Conservation (phyloP, 1,140 invertebrate genomes). For the Lasioglossum baleicum region DNA sequence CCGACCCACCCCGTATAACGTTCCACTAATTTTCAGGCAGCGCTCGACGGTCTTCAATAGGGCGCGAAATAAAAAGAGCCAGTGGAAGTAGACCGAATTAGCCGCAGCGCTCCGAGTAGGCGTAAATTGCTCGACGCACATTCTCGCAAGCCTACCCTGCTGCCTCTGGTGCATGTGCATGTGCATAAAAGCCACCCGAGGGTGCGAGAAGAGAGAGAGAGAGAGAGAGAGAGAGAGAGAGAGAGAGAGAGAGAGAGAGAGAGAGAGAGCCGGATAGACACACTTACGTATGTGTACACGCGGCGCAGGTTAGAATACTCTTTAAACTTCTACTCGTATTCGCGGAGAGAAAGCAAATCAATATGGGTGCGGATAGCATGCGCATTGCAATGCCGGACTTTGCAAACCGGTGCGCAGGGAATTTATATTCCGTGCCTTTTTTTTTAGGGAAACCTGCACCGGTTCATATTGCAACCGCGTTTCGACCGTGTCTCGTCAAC, state of each 20-base stretch:
- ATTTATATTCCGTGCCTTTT: slow-evolving; percentile 58
- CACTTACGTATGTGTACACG: slow-evolving; percentile 17
- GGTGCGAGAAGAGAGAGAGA: too few relatives aligned
- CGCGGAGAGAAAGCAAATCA: slow-evolving; percentile 68
- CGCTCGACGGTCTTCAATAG: slow-evolving; percentile 34
- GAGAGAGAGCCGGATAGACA: slow-evolving; percentile 20
- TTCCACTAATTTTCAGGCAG: slow-evolving; percentile 43
- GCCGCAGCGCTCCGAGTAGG: slow-evolving; percentile 53
- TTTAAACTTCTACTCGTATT: slow-evolving; percentile 60
- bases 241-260: neutral
- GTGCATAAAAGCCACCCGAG: slow-evolving; percentile 11
- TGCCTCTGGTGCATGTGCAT: neutral
- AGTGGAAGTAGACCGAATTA: slow-evolving; percentile 51
- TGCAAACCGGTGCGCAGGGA: slow-evolving; percentile 63
- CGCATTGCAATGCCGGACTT: slow-evolving; percentile 69
- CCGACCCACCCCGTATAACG: slow-evolving; percentile 1
- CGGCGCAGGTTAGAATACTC: slow-evolving; percentile 53
- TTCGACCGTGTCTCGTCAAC: too few relatives aligned
- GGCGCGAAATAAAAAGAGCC: slow-evolving; percentile 53
- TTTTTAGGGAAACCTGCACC: slow-evolving; percentile 19
- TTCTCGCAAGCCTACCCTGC: slow-evolving; percentile 26
- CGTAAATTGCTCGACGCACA: slow-evolving; percentile 61
- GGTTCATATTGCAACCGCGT: too few relatives aligned
- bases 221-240: too few relatives aligned
- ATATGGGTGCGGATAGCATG: slow-evolving; percentile 73